Evolutionary conservation across 2,888 invertebrate genomes (phyloP).

Genomic region (Diogma glabrata): DNA sequence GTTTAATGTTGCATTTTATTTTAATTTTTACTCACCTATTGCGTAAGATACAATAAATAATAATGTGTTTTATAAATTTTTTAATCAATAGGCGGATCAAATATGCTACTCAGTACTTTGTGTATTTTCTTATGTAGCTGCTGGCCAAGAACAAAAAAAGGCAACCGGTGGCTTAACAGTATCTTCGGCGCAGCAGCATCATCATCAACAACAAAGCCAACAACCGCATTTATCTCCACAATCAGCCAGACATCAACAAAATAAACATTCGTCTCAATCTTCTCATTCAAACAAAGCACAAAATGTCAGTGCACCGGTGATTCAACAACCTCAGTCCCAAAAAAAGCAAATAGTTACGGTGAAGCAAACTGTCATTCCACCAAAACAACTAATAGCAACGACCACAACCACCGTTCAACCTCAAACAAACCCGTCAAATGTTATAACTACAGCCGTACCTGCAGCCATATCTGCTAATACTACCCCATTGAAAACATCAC

Average conservation of each 20-base stretch:
- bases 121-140: conserved; percentile 97
- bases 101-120: conserved; percentile 99
- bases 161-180: conserved; percentile 29
- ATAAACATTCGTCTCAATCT: background rate
- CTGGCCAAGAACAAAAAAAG: conserved; percentile 68
- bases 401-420: conserved; percentile 35
- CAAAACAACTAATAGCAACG: conserved; percentile 32
- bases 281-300: too few relatives aligned
- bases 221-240: conserved; percentile 11
- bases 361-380: conserved; percentile 31
- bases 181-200: conserved; percentile 8
- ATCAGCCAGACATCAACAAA: conserved; percentile 16
- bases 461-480: background rate
- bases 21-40: too few relatives aligned
- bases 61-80: background rate
- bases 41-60: too few relatives aligned
- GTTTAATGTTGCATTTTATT: too few relatives aligned
- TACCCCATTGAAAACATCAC: conserved; percentile 15
- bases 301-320: background rate
- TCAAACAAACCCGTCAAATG: too few relatives aligned
- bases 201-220: conserved; percentile 15
- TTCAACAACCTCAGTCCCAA: conserved; percentile 22
- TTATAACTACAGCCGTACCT: conserved; percentile 14
- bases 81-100: conserved; percentile 77
- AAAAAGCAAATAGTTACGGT: conserved; percentile 29